These are phyloP conservation scores for Nannospalax galili DNA, from an alignment of 2,113 vertebrate genomes.

Conservation along the genomic window DNA sequence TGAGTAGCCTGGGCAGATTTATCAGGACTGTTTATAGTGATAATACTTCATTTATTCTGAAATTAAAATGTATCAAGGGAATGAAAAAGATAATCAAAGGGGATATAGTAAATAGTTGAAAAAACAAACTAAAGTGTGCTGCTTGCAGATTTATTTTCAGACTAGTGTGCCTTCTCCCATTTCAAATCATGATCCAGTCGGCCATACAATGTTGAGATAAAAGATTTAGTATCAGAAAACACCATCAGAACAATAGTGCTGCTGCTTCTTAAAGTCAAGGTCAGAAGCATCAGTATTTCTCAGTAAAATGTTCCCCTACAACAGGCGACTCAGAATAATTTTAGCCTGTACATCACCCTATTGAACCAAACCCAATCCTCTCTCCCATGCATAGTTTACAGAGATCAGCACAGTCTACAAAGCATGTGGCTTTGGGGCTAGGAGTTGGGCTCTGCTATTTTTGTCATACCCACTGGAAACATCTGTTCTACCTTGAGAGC, in stretches of 20 bases:
- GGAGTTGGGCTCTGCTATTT: constrained; percentile 20
- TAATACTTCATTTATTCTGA: constrained; percentile 24
- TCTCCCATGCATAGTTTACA: constrained; percentile 44
- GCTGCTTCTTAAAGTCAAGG: constrained; percentile 55
- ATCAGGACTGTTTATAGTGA: not conserved
- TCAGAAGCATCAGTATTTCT: constrained; percentile 59
- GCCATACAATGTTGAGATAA: constrained; percentile 8
- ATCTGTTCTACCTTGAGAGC: not conserved
- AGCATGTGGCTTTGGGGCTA: not conserved
- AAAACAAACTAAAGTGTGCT: not conserved
- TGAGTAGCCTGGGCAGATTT: not conserved
- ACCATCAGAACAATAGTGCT: constrained; percentile 34
- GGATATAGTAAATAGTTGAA: not conserved
- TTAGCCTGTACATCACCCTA: constrained; percentile 37
- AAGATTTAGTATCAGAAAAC: constrained; percentile 44
- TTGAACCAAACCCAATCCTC: constrained; percentile 55
- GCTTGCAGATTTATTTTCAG: not conserved
- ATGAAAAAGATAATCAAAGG: constrained; percentile 46
- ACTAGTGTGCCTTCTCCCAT: constrained; percentile 2
- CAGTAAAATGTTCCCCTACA: constrained; percentile 54
- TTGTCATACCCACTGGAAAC: constrained; percentile 42
- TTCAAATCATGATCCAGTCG: not conserved
- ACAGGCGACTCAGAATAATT: constrained; percentile 54
- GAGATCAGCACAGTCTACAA: constrained; percentile 41
- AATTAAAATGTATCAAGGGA: constrained; percentile 58